Evolutionary conservation across 1,140 invertebrate genomes (phyloP).

Genomic region (Akabosia matsudoensis): DNA sequence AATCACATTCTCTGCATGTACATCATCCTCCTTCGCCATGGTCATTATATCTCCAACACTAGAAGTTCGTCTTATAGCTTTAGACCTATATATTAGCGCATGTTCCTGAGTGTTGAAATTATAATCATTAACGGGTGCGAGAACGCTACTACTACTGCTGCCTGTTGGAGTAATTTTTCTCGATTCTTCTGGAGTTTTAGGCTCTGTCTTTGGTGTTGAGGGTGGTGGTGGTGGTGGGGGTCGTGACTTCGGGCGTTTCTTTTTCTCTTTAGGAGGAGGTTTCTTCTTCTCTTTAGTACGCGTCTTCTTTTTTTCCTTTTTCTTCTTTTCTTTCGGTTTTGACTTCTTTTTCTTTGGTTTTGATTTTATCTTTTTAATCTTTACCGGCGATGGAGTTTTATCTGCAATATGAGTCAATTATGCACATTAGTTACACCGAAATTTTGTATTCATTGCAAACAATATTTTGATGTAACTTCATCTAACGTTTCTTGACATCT

Average conservation of each 20-base stretch:
- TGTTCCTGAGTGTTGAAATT: not conserved
- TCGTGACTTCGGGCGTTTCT: too few species aligned
- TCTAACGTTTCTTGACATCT: too few species aligned
- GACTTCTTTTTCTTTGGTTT: not conserved
- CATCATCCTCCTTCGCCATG: too few species aligned
- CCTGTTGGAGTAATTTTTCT: not conserved
- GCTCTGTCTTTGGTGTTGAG: not conserved
- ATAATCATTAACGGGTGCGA: not conserved
- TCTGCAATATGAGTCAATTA: too few species aligned
- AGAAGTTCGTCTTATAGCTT: too few species aligned
- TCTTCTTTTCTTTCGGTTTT: constrained; percentile 2
- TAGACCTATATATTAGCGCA: not conserved
- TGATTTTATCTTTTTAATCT: too few species aligned
- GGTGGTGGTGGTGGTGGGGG: not conserved
- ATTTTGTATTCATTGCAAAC: too few species aligned
- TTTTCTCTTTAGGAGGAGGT: not conserved
- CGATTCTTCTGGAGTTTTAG: not conserved
- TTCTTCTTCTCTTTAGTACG: not conserved
- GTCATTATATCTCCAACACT: too few species aligned
- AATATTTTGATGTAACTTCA: too few species aligned
- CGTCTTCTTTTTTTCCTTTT: not conserved
- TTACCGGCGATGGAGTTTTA: too few species aligned
- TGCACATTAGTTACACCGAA: too few species aligned
- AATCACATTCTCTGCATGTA: too few species aligned
- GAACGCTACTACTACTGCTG: not conserved